Percentiles rank a stretch among this genome's conserved stretches.
Conservation (phyloP, 1,140 invertebrate genomes). For the Drosophila kanapiae region DNA sequence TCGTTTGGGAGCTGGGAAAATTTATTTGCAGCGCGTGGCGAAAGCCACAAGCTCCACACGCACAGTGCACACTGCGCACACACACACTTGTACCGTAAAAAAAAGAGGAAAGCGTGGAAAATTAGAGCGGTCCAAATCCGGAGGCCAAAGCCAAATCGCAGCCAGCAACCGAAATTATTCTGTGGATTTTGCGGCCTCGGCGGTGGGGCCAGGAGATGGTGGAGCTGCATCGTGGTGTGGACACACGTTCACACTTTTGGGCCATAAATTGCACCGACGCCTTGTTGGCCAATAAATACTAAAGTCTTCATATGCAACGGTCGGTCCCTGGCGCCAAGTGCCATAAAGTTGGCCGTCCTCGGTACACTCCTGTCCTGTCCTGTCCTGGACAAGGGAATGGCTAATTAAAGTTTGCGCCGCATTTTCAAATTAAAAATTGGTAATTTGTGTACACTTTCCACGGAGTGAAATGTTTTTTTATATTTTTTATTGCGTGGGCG, state of each 20-base stretch:
- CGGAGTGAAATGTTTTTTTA: constrained; percentile 16
- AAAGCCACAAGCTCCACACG: constrained; percentile 47
- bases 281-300: constrained; percentile 78
- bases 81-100: constrained; percentile 22
- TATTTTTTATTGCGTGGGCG: constrained; percentile 52
- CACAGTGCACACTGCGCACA: constrained; percentile 11
- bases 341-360: constrained; percentile 59
- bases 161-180: constrained; percentile 77
- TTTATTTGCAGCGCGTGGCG: constrained; percentile 72
- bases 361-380: neutral
- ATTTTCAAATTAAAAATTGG: constrained; percentile 73
- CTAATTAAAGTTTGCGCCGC: constrained; percentile 68
- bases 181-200: constrained; percentile 70
- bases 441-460: constrained; percentile 67
- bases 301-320: constrained; percentile 54
- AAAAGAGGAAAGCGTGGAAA: constrained; percentile 31
- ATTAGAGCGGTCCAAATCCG: constrained; percentile 61
- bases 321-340: constrained; percentile 57
- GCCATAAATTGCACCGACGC: constrained; percentile 73
- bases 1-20: constrained; percentile 69
- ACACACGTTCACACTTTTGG: constrained; percentile 59
- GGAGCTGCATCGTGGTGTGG: constrained; percentile 12
- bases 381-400: constrained; percentile 28
- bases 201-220: constrained; percentile 12
- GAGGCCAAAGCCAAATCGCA: constrained; percentile 58